These are phyloP conservation scores for Thalassaphorura encarpata DNA, from an alignment of 1,140 invertebrate species.

Conservation along the genomic window DNA sequence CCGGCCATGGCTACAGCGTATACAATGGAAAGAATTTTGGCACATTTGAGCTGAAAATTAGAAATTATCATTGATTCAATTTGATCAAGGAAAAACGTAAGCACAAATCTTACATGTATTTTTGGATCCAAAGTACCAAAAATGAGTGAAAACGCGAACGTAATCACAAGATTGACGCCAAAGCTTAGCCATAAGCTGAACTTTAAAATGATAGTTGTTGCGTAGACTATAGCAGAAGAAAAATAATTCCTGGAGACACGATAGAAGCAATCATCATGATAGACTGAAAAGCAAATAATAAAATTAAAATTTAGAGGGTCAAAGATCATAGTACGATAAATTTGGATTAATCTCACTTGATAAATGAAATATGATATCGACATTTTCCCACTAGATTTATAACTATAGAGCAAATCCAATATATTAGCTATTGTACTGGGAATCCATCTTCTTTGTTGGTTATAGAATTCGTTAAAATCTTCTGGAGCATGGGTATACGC, in stretches of 20 bases:
- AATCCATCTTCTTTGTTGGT: slow-evolving; percentile 53
- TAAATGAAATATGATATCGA: slow-evolving; percentile 47
- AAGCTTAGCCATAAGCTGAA: slow-evolving; percentile 43
- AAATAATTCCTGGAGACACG: slow-evolving; percentile 52
- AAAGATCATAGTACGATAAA: too few species aligned
- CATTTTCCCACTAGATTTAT: slow-evolving; percentile 42
- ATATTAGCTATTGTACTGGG: slow-evolving; percentile 58
- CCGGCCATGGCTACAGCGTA: slow-evolving; percentile 88
- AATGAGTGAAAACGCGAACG: slow-evolving; percentile 41
- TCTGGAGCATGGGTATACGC: slow-evolving; percentile 54
- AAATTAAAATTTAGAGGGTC: slow-evolving; percentile 31
- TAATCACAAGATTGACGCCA: slow-evolving; percentile 40
- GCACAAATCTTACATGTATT: slow-evolving; percentile 42
- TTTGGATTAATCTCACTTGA: slow-evolving; percentile 34
- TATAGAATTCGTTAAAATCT: slow-evolving; percentile 53
- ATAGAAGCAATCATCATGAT: slow-evolving; percentile 47
- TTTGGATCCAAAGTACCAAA: slow-evolving; percentile 42
- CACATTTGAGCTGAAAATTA: slow-evolving; percentile 53
- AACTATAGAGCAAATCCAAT: slow-evolving; percentile 48
- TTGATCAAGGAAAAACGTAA: background rate
- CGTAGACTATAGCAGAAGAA: slow-evolving; percentile 53
- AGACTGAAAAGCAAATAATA: background rate
- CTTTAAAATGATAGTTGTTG: slow-evolving; percentile 47
- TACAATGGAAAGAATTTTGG: slow-evolving; percentile 59
- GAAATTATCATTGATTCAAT: too few species aligned